These are phyloP conservation scores for Symphodus melops DNA, from an alignment of 2,113 vertebrate genomes.

Conservation along the genomic window DNA sequence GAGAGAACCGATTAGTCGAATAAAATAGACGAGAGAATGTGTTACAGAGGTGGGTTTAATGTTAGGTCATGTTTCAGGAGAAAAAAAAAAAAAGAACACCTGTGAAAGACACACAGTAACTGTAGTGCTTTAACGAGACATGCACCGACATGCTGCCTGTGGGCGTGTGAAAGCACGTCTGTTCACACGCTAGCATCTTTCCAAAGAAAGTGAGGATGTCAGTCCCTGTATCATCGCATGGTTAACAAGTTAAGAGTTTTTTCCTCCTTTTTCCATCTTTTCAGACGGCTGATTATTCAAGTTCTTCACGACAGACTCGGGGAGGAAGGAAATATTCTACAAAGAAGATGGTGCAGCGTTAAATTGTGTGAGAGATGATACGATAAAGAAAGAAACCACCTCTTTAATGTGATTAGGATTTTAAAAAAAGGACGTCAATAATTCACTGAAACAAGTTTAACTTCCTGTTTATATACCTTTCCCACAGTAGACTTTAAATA, in stretches of 20 bases:
- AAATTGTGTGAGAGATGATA: too few relatives aligned
- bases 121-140: slow-evolving; percentile 27
- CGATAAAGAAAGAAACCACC: too few relatives aligned
- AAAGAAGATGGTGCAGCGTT: too few relatives aligned
- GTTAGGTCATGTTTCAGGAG: slow-evolving; percentile 36
- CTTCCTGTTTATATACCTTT: too few relatives aligned
- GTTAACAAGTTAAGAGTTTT: neutral
- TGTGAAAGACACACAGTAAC: slow-evolving; percentile 37
- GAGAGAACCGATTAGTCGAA: slow-evolving; percentile 17
- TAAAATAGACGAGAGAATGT: slow-evolving; percentile 6
- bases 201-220: neutral
- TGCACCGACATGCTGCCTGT: slow-evolving; percentile 67
- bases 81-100: slow-evolving; percentile 5
- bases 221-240: neutral
- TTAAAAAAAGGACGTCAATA: too few relatives aligned
- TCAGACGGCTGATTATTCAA: too few relatives aligned
- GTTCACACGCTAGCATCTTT: slow-evolving; percentile 40
- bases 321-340: too few relatives aligned
- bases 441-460: too few relatives aligned
- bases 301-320: too few relatives aligned
- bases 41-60: slow-evolving; percentile 47
- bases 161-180: slow-evolving; percentile 50
- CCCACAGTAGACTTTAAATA: too few relatives aligned
- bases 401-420: too few relatives aligned
- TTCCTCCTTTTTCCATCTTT: neutral